Percentiles rank a stretch among this genome's conserved stretches.
Evolutionary conservation across 1,140 invertebrate genomes (phyloP).

Genomic region (Eriocheir sinensis): DNA sequence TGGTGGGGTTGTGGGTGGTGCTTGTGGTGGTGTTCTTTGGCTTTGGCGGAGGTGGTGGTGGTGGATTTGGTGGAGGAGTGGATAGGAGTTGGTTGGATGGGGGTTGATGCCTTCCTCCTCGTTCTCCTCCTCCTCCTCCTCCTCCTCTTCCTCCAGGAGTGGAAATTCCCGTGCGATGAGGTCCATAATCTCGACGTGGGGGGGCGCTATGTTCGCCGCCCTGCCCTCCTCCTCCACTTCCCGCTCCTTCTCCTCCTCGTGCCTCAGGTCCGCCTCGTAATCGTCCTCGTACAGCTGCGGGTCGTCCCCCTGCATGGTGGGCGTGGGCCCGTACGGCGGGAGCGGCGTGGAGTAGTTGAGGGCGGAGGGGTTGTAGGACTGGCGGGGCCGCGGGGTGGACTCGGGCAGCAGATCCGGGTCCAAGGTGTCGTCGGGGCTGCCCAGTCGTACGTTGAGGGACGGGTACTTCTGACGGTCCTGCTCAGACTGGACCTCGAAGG

Average conservation of each 20-base stretch:
- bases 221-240: neutral
- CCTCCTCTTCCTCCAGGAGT: no score
- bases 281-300: neutral
- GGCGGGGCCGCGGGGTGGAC: neutral
- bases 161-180: no score
- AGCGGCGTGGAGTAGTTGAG: no score
- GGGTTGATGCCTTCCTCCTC: neutral
- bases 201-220: no score
- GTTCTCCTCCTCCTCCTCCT: no score
- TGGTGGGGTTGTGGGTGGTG: no score
- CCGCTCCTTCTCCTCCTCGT: neutral
- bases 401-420: neutral
- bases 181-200: no score
- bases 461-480: conserved; percentile 60
- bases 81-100: neutral
- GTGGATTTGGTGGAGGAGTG: neutral
- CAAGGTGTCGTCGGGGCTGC: conserved; percentile 55
- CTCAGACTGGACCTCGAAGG: conserved; percentile 67
- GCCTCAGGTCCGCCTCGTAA: neutral
- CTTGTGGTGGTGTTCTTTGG: neutral
- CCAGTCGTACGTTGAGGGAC: conserved; percentile 53
- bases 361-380: no score
- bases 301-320: neutral
- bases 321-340: no score
- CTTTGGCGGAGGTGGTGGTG: neutral